phyloP scores from a whole-genome alignment of 2,888 invertebrate genomes.

The Gastrophysa polygoni region DNA sequence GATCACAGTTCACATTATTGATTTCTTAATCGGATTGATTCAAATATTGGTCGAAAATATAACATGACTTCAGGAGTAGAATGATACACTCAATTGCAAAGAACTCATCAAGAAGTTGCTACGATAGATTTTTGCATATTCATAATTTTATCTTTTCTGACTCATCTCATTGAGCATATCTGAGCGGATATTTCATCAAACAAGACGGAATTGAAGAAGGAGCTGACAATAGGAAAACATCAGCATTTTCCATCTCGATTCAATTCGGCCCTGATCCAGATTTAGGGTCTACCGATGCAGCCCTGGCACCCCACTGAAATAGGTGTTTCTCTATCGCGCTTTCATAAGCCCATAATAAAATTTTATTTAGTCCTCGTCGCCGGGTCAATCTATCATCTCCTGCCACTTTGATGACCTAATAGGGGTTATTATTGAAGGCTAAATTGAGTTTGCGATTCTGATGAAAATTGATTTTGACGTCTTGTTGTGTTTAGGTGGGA shows the following conservation, averaged over 20 bases:
- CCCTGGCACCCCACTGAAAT: conserved; percentile 23
- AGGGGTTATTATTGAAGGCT: conserved; percentile 30
- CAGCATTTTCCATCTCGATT: not conserved
- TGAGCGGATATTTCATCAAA: too few relatives aligned
- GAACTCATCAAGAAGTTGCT: too few relatives aligned
- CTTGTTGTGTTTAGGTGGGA: conserved; percentile 9
- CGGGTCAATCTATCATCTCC: conserved; percentile 44
- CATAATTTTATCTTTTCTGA: too few relatives aligned
- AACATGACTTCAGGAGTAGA: too few relatives aligned
- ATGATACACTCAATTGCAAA: too few relatives aligned
- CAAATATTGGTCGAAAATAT: too few relatives aligned
- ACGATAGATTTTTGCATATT: too few relatives aligned
- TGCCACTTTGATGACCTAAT: conserved; percentile 40
- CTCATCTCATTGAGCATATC: too few relatives aligned
- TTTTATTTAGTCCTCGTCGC: conserved; percentile 47
- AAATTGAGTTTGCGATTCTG: conserved; percentile 31
- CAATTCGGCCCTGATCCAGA: conserved; percentile 3
- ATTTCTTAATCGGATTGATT: too few relatives aligned
- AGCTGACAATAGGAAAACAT: too few relatives aligned
- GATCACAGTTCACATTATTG: too few relatives aligned
- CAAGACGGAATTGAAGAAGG: too few relatives aligned
- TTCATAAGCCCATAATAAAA: conserved; percentile 50
- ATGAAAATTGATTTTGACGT: conserved; percentile 27
- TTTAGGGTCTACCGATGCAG: conserved; percentile 3
- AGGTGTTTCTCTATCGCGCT: conserved; percentile 44